A percentile compares a stretch with the other conserved stretches of the same genome.
Conservation (phyloP, 2,113 vertebrate species). For the Stomatorhinus ivindoensis region DNA sequence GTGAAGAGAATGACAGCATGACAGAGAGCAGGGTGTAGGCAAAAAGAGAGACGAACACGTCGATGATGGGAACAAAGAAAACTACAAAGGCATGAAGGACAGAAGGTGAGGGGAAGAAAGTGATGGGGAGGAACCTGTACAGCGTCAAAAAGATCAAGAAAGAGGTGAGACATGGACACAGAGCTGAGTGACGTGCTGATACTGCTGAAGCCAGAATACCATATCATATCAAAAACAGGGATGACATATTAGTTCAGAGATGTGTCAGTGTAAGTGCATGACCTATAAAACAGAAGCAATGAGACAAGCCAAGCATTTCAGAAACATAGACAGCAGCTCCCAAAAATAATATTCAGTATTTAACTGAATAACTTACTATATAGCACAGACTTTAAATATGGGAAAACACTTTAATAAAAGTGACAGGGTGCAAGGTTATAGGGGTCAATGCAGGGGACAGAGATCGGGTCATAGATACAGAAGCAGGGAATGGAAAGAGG, state of each 20-base stretch:
- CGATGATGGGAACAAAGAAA: background rate
- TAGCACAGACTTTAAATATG: background rate
- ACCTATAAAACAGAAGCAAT: background rate
- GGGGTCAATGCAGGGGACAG: too few relatives aligned
- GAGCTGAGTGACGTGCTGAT: background rate
- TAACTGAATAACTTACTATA: background rate
- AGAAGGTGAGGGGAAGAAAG: background rate
- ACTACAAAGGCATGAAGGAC: background rate
- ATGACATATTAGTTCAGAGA: background rate
- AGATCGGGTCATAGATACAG: too few relatives aligned
- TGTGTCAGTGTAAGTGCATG: background rate
- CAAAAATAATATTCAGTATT: background rate
- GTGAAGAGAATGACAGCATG: background rate
- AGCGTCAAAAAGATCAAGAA: background rate
- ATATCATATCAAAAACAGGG: slow-evolving; percentile 14
- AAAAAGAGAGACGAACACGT: background rate
- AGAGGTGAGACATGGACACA: background rate
- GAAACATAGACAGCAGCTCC: background rate
- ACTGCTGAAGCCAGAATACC: background rate
- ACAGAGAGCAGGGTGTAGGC: background rate
- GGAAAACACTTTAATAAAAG: background rate
- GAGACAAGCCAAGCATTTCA: background rate
- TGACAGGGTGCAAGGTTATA: background rate
- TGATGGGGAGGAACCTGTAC: background rate
- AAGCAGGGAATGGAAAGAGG: too few relatives aligned